These are phyloP conservation scores for Uropsilus gracilis DNA, from an alignment of 2,113 vertebrate genomes.

Conservation along the genomic window DNA sequence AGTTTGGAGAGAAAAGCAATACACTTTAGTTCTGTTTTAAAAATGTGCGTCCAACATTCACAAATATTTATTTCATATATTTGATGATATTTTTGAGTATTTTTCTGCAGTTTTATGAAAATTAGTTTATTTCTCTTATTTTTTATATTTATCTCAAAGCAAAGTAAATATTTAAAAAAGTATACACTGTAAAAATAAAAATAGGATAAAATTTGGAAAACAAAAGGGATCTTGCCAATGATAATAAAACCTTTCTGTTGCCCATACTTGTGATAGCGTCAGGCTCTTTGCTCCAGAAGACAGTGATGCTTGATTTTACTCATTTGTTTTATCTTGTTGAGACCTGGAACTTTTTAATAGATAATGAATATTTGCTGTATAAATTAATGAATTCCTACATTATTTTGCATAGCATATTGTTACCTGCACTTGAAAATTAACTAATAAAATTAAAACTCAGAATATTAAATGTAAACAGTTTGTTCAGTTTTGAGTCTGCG, in stretches of 20 bases:
- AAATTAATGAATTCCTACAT: neutral
- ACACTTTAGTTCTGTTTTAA: conserved; percentile 6
- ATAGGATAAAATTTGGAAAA: neutral
- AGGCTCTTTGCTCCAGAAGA: neutral
- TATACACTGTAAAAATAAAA: neutral
- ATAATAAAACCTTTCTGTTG: neutral
- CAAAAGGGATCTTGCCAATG: neutral
- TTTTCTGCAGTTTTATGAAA: neutral
- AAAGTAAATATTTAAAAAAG: neutral
- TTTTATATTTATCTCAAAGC: neutral
- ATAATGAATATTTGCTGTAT: neutral
- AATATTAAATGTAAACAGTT: neutral
- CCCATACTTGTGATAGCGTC: neutral
- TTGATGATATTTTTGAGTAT: neutral
- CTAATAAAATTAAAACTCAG: neutral
- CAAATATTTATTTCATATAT: neutral
- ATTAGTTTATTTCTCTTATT: neutral
- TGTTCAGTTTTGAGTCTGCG: neutral
- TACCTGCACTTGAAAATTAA: neutral
- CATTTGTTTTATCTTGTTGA: neutral
- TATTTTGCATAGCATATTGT: neutral
- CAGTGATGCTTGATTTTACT: neutral
- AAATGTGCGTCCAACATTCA: neutral
- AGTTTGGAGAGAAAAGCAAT: conserved; percentile 31
- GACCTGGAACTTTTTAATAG: neutral